Evolutionary conservation across 2,797 vertebrate species (phyloP).

Genomic region (Hydrophis major): DNA sequence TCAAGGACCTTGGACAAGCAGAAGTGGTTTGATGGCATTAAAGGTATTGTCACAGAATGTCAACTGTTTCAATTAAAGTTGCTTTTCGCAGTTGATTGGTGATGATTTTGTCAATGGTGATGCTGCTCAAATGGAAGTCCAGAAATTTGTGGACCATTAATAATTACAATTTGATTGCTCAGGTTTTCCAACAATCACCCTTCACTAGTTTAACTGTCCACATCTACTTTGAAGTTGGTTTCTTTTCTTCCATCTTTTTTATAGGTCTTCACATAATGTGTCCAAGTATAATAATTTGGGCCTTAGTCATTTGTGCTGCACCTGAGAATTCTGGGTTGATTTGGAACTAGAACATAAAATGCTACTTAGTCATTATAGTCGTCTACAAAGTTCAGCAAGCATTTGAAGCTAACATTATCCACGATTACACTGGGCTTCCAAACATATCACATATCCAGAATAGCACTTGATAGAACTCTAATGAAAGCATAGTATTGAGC

Average conservation of each 20-base stretch:
- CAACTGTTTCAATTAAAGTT: not conserved
- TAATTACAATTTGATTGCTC: not conserved
- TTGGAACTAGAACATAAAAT: not conserved
- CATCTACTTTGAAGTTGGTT: not conserved
- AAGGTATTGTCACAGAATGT: not conserved
- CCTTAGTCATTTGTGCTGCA: not conserved
- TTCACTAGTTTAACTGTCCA: not conserved
- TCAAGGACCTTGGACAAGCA: not conserved
- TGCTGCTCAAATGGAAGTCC: not conserved
- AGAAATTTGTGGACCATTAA: not conserved
- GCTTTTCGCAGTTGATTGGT: not conserved
- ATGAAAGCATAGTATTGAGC: not conserved
- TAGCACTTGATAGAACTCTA: not conserved
- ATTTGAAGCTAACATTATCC: not conserved
- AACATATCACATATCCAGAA: not conserved
- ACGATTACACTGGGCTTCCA: not conserved
- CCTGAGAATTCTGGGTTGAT: not conserved
- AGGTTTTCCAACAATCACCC: not conserved
- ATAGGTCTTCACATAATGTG: not conserved
- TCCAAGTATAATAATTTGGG: not conserved
- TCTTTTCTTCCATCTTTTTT: not conserved
- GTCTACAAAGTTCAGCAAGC: not conserved
- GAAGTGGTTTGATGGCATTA: not conserved
- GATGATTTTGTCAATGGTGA: not conserved
- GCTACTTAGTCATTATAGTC: not conserved